Evolutionary conservation across 1,140 invertebrate genomes (phyloP), one percentile per base, ranked within the genome.

Genomic region (Macrostomum lignano): DNA sequence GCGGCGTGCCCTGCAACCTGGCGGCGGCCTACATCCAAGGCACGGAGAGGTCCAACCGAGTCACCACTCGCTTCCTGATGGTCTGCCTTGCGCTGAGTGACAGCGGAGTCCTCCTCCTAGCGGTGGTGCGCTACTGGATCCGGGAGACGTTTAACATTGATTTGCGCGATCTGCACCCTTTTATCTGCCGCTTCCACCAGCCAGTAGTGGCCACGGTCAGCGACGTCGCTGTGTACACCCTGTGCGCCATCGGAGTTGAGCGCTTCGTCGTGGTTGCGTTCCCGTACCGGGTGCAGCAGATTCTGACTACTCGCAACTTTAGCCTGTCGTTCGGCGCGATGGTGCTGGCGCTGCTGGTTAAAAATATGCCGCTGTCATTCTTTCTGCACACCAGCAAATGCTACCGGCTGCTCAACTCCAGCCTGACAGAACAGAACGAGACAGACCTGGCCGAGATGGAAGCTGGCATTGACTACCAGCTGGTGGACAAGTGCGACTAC

Each of bases 321-420:
- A 15, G 14, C 9, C 15, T 15, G 19, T 5, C 26, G 4, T 28
- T 28, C 9, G 26, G 26, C 15, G 19, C 19, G 19, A 28, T 28
- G 3, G 9, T 28, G 7, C 15, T 17, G 9, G 26, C 19, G 19
- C 3, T 28, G 19, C 15, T 28, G 15, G 15, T 28, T 7, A 28
- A 28, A 28, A 28, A 28, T 17, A 28, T 14, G 15, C n/a, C n/a
- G n/a, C n/a, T n/a, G n/a, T n/a, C n/a, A n/a, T 28, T 28, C 9
- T 17, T 28, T 5, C 14, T 14, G 5, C 14, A 15, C 4, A 28
- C 26, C 14, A 28, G 26, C 19, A 15, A 15, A 14, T 15, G 19
- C 15, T 15, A 28, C 26, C 15, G 3, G 3, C 14, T 3, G 19
- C 15, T 3, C 26, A 15, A 15, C 19, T 14, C 19, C 7, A 15